Percentiles rank a stretch among this genome's conserved stretches.
These are phyloP conservation scores for Cantharis lateralis DNA, from an alignment of 2,888 invertebrate species.

Conservation along the genomic window DNA sequence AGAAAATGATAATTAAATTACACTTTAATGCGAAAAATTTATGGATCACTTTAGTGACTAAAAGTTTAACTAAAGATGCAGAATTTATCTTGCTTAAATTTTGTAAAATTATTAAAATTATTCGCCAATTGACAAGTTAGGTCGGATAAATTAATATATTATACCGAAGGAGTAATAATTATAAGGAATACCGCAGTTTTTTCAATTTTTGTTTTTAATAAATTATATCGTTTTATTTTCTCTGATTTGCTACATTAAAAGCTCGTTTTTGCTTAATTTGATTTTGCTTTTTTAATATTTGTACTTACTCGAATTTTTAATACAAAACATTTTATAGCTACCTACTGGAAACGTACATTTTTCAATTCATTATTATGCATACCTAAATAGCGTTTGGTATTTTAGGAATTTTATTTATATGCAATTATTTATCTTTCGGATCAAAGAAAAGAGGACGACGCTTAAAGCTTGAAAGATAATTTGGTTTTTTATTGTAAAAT, in stretches of 20 bases:
- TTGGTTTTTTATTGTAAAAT: background rate
- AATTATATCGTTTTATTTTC: background rate
- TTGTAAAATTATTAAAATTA: background rate
- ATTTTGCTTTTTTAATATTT: background rate
- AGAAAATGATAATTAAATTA: background rate
- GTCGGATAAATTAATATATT: background rate
- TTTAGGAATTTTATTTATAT: background rate
- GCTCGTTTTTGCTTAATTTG: background rate
- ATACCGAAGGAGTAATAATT: background rate
- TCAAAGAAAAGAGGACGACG: background rate
- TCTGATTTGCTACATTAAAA: background rate
- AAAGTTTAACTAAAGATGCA: background rate
- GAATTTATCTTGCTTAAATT: background rate
- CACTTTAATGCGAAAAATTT: background rate
- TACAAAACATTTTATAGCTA: background rate
- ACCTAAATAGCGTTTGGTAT: background rate
- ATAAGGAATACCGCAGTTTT: background rate
- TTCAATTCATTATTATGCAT: background rate
- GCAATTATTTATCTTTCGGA: background rate
- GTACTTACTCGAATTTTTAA: background rate
- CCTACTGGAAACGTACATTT: background rate
- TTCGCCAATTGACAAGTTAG: background rate
- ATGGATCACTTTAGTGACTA: background rate
- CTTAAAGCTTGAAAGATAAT: background rate
- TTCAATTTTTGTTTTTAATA: too few relatives aligned